Percentiles rank a stretch among this genome's conserved stretches.
Evolutionary conservation across 2,113 vertebrate species (phyloP).

Genomic region (Butorides virescens): DNA sequence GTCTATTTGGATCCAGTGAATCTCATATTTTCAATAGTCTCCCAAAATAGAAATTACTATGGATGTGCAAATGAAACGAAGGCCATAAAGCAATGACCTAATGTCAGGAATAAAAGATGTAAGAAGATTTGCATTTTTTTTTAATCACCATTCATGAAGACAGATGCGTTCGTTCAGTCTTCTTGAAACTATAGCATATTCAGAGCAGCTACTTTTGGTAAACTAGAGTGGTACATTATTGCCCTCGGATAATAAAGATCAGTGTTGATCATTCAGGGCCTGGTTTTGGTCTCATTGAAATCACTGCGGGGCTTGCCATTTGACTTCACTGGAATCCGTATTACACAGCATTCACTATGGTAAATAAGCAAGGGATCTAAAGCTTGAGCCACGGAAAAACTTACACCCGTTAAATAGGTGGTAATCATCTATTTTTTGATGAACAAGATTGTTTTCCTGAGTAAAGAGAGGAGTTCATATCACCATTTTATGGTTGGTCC

Average conservation of each 20-base stretch:
- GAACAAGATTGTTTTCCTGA: not conserved
- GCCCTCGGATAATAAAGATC: slow-evolving; percentile 61
- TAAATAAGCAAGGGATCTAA: slow-evolving; percentile 11
- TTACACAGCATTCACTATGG: not conserved
- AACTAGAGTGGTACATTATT: slow-evolving; percentile 72
- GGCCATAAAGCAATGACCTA: slow-evolving; percentile 74
- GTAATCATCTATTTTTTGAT: not conserved
- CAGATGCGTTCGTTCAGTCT: slow-evolving; percentile 63
- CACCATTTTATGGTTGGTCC: slow-evolving; percentile 4
- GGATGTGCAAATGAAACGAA: slow-evolving; percentile 73
- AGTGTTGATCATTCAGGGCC: slow-evolving; percentile 42
- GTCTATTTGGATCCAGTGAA: slow-evolving; percentile 66
- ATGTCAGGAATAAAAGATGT: slow-evolving; percentile 75
- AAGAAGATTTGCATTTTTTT: slow-evolving; percentile 73
- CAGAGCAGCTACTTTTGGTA: slow-evolving; percentile 72
- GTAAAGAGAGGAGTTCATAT: not conserved
- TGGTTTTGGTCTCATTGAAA: slow-evolving; percentile 12
- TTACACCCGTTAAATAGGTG: not conserved
- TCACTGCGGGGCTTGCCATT: slow-evolving; percentile 9
- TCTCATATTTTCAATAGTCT: slow-evolving; percentile 72
- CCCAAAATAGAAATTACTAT: slow-evolving; percentile 75
- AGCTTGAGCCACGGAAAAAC: not conserved
- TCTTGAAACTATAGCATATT: slow-evolving; percentile 66
- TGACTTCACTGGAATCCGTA: slow-evolving; percentile 54
- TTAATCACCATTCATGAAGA: slow-evolving; percentile 73